Evolutionary conservation across 2,797 vertebrate genomes (phyloP).

Genomic region (Sus cebifrons): DNA sequence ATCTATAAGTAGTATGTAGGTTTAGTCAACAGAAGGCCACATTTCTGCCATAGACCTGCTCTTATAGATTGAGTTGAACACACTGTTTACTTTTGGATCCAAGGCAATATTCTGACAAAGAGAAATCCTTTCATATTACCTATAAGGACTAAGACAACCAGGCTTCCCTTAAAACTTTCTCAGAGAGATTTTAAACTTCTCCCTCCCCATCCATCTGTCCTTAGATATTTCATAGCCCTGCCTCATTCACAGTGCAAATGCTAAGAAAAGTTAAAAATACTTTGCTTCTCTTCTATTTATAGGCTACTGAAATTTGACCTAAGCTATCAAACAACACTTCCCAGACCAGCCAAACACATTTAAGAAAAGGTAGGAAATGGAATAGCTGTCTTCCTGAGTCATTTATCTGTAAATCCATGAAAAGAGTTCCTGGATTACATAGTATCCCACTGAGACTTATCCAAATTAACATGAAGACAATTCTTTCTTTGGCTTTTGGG

Average conservation of each 20-base stretch:
- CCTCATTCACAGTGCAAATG: neutral
- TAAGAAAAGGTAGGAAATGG: constrained; percentile 56
- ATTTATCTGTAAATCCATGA: constrained; percentile 6
- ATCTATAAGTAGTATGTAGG: constrained; percentile 6
- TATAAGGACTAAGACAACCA: neutral
- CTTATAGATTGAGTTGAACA: constrained; percentile 34
- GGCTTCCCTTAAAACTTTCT: neutral
- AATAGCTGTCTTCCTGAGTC: neutral
- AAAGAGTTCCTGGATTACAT: neutral
- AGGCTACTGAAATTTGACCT: constrained; percentile 60
- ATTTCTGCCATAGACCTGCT: constrained; percentile 30
- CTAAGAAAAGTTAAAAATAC: constrained; percentile 48
- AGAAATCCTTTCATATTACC: neutral
- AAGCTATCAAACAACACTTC: constrained; percentile 7
- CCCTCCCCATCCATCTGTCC: neutral
- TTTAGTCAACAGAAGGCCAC: constrained; percentile 24
- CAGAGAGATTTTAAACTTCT: constrained; percentile 27
- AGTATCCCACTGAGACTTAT: neutral
- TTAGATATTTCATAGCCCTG: constrained; percentile 26
- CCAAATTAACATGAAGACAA: constrained; percentile 28
- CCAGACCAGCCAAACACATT: neutral
- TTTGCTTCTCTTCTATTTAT: constrained; percentile 22
- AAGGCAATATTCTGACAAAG: constrained; percentile 24
- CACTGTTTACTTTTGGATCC: neutral
- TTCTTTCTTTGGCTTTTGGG: neutral